Evolutionary conservation across 2,113 vertebrate genomes (phyloP), one percentile per base, ranked within the genome.

Genomic region (Phalacrocorax aristotelis): DNA sequence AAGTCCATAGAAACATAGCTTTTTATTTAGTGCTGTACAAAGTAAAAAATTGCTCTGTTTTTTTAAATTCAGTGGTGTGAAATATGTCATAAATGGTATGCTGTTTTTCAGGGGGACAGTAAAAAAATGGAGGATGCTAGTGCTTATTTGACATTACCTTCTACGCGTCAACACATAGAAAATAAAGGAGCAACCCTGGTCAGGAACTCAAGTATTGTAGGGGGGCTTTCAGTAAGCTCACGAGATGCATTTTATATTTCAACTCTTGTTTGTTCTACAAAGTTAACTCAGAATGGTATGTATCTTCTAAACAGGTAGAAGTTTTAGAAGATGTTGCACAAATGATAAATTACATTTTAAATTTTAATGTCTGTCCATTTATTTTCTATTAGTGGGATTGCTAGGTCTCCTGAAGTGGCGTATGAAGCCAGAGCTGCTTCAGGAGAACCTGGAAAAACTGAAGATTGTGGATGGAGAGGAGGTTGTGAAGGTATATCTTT

Each of bases 401-500:
- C 96, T 99, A 81, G 99, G 99, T 16, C 98, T 99, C 88, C 96
- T 99, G 86, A 99, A 99, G 96, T 99, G 99, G 99, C 99, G 99
- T 22, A 99, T 99, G 97, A 99, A 98, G 48, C 99, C 99, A 30
- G 98, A 99, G 55, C 98, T 99, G 62, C 98, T 99, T 22, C 98
- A 98, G 97, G 98, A 99, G 84, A 99, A 99, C 96, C 97, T 99
- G 85, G 99, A 99, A 91, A 99, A 99, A 79, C 93, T 99, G 84
- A 99, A 99, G 98, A 98, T 99, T 49, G 99, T 99, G 75, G 99
- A 99, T 97, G 99, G 99, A 74, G 99, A 99, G 91, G 99, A 99
- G 97, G 99, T 99, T 75, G 99, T 99, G 70, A 99, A 99, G 99
- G 99, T 99, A 85, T 89, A 71, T 76, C 18, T 85, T 92, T 40